Conservation (phyloP, 1,140 invertebrate genomes). For the Brachionus plicatilis region DNA sequence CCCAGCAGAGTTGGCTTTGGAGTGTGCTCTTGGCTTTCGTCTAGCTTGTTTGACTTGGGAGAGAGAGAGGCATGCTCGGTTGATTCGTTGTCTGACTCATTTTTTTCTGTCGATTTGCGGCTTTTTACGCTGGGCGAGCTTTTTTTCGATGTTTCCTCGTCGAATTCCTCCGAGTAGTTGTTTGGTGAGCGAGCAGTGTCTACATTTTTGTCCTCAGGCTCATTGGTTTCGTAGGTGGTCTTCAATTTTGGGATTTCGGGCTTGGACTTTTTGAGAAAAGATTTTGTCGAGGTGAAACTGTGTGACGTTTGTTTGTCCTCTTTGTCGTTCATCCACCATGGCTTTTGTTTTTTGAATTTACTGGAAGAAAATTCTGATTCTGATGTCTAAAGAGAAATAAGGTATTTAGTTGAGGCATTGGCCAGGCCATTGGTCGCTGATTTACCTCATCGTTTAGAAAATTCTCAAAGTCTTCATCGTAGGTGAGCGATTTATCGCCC, state of each 20-base stretch:
- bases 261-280: neutral
- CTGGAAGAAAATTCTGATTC: neutral
- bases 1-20: neutral
- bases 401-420: neutral
- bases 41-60: neutral
- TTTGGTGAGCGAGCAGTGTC: neutral
- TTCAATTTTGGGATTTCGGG: neutral
- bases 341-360: neutral
- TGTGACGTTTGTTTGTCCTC: neutral
- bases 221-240: neutral
- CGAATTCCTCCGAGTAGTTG: neutral
- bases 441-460: neutral
- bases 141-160: neutral
- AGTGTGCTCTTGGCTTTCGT: neutral
- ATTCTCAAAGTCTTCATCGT: constrained; percentile 30
- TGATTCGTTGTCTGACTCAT: neutral
- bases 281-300: neutral
- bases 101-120: neutral
- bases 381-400: neutral
- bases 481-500: neutral
- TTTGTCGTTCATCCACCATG: constrained; percentile 27
- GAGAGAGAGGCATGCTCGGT: neutral
- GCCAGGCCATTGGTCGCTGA: neutral
- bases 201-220: neutral
- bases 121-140: neutral